A percentile compares a stretch with the other conserved stretches of the same genome.
phyloP scores from a whole-genome alignment of 2,797 vertebrate genomes.

The Furcifer pardalis region DNA sequence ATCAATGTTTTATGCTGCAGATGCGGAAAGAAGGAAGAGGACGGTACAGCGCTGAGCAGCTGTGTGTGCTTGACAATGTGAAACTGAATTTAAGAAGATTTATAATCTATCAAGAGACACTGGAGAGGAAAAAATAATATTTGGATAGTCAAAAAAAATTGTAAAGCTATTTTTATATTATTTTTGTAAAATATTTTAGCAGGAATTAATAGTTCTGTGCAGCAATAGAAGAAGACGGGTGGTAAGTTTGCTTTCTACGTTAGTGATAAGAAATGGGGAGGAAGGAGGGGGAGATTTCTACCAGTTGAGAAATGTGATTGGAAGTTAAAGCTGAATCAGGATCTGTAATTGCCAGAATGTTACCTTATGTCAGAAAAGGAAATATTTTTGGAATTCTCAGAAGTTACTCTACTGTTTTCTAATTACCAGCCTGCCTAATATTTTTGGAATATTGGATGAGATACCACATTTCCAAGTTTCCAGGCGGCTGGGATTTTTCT shows the following conservation, averaged over 20 bases:
- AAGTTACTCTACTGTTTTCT: neutral
- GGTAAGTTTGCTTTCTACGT: conserved; percentile 42
- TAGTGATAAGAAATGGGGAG: conserved; percentile 28
- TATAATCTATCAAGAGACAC: conserved; percentile 89
- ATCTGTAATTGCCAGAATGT: rapidly evolving
- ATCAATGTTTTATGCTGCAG: conserved; percentile 73
- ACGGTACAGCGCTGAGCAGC: conserved; percentile 86
- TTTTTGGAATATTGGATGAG: neutral
- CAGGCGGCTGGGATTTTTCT: neutral
- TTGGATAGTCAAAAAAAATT: conserved; percentile 57
- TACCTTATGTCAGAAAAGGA: neutral
- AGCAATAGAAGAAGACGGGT: neutral
- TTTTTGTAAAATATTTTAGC: conserved; percentile 50
- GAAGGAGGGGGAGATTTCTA: neutral
- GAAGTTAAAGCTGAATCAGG: conserved; percentile 6
- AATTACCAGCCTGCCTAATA: neutral
- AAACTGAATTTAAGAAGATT: conserved; percentile 95
- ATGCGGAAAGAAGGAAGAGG: conserved; percentile 91
- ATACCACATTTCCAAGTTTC: neutral
- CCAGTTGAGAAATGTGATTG: neutral
- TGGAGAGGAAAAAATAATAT: conserved; percentile 76
- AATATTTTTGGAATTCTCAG: neutral
- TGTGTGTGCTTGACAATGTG: conserved; percentile 95
- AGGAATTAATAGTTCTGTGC: conserved; percentile 7
- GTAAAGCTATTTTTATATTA: conserved; percentile 51